phyloP scores from a whole-genome alignment of 2,888 invertebrate genomes.

The Drosophila yooni region DNA sequence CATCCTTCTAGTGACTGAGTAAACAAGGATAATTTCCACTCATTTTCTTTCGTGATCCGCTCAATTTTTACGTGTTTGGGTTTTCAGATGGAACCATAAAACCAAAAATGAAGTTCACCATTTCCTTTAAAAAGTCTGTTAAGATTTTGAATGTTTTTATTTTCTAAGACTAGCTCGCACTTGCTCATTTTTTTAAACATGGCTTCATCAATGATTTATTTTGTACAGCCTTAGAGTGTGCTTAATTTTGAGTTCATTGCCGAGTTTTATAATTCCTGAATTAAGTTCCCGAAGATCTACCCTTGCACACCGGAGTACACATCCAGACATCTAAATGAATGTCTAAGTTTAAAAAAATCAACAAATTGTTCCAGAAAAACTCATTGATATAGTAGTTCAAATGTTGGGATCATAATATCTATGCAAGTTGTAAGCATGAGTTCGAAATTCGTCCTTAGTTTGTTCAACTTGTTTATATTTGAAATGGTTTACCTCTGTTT shows the following conservation, averaged over 20 bases:
- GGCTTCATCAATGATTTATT: neutral
- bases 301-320: neutral
- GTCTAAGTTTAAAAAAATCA: neutral
- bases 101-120: neutral
- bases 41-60: neutral
- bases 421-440: neutral
- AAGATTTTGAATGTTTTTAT: neutral
- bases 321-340: neutral
- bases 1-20: neutral
- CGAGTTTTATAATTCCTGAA: neutral
- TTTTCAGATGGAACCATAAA: neutral
- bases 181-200: neutral
- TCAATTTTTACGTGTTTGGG: neutral
- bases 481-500: slow-evolving; percentile 12
- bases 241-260: neutral
- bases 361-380: neutral
- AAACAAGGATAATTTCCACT: neutral
- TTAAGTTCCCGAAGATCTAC: neutral
- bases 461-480: neutral
- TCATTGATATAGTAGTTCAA: neutral
- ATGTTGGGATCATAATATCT: neutral
- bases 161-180: neutral
- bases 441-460: neutral
- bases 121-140: neutral
- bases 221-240: neutral